Base-by-base conservation (phyloP, 2,113 vertebrate species). In the Narcine bancroftii region DNA sequence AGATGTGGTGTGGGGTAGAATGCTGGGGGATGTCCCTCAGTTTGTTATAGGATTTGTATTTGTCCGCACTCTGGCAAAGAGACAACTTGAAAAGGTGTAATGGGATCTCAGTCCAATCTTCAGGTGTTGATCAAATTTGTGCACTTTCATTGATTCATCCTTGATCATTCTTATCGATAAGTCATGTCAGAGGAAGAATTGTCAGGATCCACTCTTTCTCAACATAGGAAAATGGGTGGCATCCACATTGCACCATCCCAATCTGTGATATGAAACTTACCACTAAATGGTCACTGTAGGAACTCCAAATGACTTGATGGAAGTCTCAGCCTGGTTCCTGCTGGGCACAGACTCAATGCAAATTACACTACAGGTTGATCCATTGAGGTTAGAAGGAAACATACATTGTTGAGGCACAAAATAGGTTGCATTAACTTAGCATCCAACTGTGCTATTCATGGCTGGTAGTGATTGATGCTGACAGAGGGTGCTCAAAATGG, bases 401-500 rank as follows among this genome's bases (percentile, higher is more conserved):
- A 6, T 13, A 19, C 81, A 63, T 87, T 36, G 29, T 85, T 87
- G 81, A 60, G 81, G 81, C 53, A 87, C 81, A 60, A 87, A 60
- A 87, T 50, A 87, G 53, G 53, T n/a, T 21, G 81, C 53, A 21
- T 87, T 60, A 87, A n/a, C 53, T 87, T 87, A 60, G 53, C 81
- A 63, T 87, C 53, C 60, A 87, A 87, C 53, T 6, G 53, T 87
- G 81, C 81, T 87, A 87, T 87, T 87, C 81, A 87, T 87, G 81
- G 81, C 81, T 56, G 53, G 53, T 33, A 87, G 81, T 87, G 81
- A 87, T 87, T 87, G 81, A 87, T 87, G 81, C 33, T 60, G 81
- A 87, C 81, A 87, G 81, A 87, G 5, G 53, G 81, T 87, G 81
- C 81, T 53, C 50, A 87, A 87, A 87, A 60, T 87, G 81, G 81